Evolutionary conservation across 1,140 invertebrate genomes (phyloP), one percentile per base, ranked within the genome.

Genomic region (Microplitis mediator): DNA sequence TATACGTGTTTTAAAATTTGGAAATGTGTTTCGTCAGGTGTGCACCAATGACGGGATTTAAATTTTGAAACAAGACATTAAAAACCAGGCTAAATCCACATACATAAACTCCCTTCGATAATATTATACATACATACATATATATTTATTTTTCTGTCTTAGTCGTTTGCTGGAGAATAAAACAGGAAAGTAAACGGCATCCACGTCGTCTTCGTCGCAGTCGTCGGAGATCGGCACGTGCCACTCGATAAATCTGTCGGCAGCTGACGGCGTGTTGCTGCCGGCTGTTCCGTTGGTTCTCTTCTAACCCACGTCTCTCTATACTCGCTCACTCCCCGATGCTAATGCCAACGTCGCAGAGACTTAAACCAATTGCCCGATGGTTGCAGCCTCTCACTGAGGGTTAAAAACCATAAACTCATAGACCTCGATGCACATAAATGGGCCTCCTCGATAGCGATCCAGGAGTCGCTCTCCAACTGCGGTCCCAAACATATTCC

Each of bases 241-340:
- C 86, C 86, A 82, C 80, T 83, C 86, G 85, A 87, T 87, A 87
- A 87, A 87, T 87, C 86, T 86, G 85, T 86, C 85, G 82, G 84
- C 86, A 87, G 86, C 85, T 86, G 86, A 85, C 82, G 81, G 75
- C 79, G 81, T 84, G 81, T 81, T 80, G 80, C 76, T 75, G 76
- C 79, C 74, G 78, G 72, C 65, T 78, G 64, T 67, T 67, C 23
- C 6, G 52, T 23, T 64, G 39, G 39, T 45, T 6, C 39, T 45
- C 39, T 45, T 45, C 39, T 45, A 45, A 6, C 39, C 6, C 39
- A 45, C 11, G 6, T 45, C 6, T 11, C 6, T 45, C 39, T 45
- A 45, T 3, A 6, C 39, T 45, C 39, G 6, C 5, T 39, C 36
- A 35, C 51, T 54, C 51, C 23, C 32, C 34, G 23, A 50, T 51